Conservation (phyloP, 2,888 invertebrate species). For the Serrognathus titanus region DNA sequence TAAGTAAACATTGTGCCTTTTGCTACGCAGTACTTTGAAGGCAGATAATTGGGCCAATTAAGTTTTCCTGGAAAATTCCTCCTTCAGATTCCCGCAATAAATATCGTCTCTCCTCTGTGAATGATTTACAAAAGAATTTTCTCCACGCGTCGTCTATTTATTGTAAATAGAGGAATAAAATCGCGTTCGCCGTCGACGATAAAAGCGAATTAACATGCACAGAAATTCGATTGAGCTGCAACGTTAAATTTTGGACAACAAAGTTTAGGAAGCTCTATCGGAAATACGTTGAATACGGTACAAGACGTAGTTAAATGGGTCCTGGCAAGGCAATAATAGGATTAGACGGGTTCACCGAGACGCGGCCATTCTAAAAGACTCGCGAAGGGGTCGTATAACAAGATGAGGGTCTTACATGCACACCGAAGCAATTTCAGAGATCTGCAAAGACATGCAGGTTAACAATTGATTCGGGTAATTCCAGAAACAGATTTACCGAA, state of each 20-base stretch:
- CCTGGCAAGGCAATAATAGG: conserved; percentile 28
- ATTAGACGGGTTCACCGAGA: conserved; percentile 25
- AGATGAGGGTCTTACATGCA: conserved; percentile 9
- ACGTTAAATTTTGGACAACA: conserved; percentile 1
- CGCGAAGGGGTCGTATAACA: conserved; percentile 1
- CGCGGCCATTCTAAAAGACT: conserved; percentile 1
- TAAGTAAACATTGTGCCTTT: too few species aligned
- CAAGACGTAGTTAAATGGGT: conserved; percentile 24
- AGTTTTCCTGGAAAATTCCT: too few species aligned
- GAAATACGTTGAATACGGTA: conserved; percentile 2
- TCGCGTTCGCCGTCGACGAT: too few species aligned
- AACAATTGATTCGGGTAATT: conserved; percentile 5
- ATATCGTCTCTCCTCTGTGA: too few species aligned
- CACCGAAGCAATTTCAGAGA: conserved; percentile 5
- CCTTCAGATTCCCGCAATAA: too few species aligned
- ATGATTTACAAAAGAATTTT: too few species aligned
- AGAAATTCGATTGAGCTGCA: not conserved
- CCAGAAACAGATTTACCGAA: conserved; percentile 1
- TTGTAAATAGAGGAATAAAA: too few species aligned
- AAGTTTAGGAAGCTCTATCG: conserved; percentile 1
- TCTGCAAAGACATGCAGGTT: conserved; percentile 4
- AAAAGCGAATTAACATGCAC: too few species aligned
- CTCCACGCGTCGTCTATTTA: too few species aligned
- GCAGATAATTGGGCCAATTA: too few species aligned
- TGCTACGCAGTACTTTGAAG: too few species aligned